Percentiles rank a stretch among this genome's conserved stretches.
Evolutionary conservation across 2,113 vertebrate genomes (phyloP).

Genomic region (Synchiropus splendidus): DNA sequence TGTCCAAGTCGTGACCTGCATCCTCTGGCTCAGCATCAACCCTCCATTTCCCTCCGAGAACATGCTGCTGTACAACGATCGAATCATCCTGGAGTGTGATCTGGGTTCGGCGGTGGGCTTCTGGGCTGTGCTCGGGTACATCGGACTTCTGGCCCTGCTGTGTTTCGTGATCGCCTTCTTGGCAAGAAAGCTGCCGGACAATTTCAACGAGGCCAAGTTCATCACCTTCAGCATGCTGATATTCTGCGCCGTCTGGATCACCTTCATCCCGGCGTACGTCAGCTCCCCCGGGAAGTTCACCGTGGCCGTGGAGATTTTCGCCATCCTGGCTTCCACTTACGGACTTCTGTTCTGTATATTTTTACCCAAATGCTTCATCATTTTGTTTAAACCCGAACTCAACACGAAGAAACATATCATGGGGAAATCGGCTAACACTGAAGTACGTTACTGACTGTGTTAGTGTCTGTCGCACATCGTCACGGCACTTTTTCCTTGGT

Average conservation of each 20-base stretch:
- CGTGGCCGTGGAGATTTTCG: slow-evolving; percentile 68
- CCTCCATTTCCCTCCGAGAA: slow-evolving; percentile 59
- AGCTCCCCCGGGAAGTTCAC: slow-evolving; percentile 68
- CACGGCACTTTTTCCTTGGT: no score
- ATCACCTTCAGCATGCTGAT: slow-evolving; percentile 73
- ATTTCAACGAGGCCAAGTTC: slow-evolving; percentile 68
- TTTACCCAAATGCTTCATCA: slow-evolving; percentile 62
- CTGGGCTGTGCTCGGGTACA: slow-evolving; percentile 61
- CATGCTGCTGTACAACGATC: slow-evolving; percentile 36
- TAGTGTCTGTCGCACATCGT: no score
- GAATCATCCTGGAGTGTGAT: slow-evolving; percentile 57
- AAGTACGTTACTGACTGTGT: slow-evolving; percentile 18
- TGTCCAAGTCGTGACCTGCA: slow-evolving; percentile 59
- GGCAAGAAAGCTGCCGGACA: slow-evolving; percentile 60
- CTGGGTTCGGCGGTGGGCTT: slow-evolving; percentile 56
- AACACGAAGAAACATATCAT: slow-evolving; percentile 63
- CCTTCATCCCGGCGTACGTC: slow-evolving; percentile 66
- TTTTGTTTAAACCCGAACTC: slow-evolving; percentile 55
- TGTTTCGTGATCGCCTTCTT: slow-evolving; percentile 67
- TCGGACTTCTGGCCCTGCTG: slow-evolving; percentile 52
- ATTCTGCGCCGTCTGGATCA: slow-evolving; percentile 67
- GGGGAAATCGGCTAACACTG: slow-evolving; percentile 35
- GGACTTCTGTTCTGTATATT: slow-evolving; percentile 63
- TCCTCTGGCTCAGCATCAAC: slow-evolving; percentile 55
- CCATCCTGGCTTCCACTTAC: slow-evolving; percentile 62